These are phyloP conservation scores for Ornithorhynchus anatinus DNA, from an alignment of 2,113 vertebrate species.

Conservation along the genomic window DNA sequence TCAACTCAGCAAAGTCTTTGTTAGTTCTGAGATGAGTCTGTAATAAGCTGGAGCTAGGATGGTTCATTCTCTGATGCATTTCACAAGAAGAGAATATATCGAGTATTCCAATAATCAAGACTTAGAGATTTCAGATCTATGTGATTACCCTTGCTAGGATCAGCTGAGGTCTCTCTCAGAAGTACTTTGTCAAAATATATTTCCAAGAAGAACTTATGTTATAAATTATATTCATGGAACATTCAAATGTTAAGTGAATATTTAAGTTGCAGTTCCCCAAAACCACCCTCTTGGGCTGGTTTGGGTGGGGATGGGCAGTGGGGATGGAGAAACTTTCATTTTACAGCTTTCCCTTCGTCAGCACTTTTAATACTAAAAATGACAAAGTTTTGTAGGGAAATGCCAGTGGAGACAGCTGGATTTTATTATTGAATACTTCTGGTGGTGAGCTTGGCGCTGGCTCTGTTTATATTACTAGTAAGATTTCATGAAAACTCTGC, in stretches of 20 bases:
- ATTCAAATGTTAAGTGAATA: slow-evolving; percentile 60
- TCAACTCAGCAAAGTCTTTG: not conserved
- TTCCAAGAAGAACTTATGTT: slow-evolving; percentile 68
- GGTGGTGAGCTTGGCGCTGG: slow-evolving; percentile 70
- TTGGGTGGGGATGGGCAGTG: too few species aligned
- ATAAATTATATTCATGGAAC: slow-evolving; percentile 68
- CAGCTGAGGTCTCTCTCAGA: slow-evolving; percentile 48
- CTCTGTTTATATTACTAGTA: slow-evolving; percentile 71
- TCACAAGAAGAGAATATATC: slow-evolving; percentile 16
- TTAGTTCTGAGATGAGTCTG: slow-evolving; percentile 33
- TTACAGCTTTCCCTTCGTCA: slow-evolving; percentile 72
- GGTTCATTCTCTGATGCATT: slow-evolving; percentile 39
- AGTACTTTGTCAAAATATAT: slow-evolving; percentile 49
- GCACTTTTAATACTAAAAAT: slow-evolving; percentile 72
- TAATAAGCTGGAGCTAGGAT: slow-evolving; percentile 16
- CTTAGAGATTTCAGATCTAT: slow-evolving; percentile 60
- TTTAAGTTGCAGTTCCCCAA: slow-evolving; percentile 68
- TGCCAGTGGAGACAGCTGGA: slow-evolving; percentile 73
- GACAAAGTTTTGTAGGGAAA: slow-evolving; percentile 66
- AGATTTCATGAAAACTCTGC: slow-evolving; percentile 71
- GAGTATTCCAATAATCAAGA: slow-evolving; percentile 52
- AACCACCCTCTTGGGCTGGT: slow-evolving; percentile 51
- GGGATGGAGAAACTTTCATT: slow-evolving; percentile 66
- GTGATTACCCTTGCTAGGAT: slow-evolving; percentile 37
- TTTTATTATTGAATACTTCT: slow-evolving; percentile 78